Evolutionary conservation across 2,113 vertebrate genomes (phyloP), one percentile per base, ranked within the genome.

Genomic region (Phocoena phocoena): DNA sequence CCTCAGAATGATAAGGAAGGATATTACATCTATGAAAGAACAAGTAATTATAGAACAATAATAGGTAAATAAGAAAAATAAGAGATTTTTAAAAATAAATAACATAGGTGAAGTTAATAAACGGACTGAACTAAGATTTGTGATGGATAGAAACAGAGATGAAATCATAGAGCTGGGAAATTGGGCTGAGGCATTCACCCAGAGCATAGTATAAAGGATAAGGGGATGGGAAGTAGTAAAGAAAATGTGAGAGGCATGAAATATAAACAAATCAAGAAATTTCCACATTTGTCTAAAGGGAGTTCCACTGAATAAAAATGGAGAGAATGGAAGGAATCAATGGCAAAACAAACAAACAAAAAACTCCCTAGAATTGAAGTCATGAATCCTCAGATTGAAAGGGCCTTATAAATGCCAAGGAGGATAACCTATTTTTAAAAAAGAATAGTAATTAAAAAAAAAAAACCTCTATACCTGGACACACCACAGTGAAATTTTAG

Each of bases 31-130:
- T 31, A 68, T 84, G 41, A 89, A 89, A 83, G 38, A 47, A 53
- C 11, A 89, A 82, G 5, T 80, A 74, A 50, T 77, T 74, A 73
- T 94, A 17, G 70, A 74, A 90, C 2, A 47, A 81, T 73, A 81
- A 79, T 44, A 90, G 41, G 5, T 44, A 73, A 96, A 81, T 86
- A 31, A 33, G 47, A 90, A 95, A 91, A 86, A 25, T 85, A 84
- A 89, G 50, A 53, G 28, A 65, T 63, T 88, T 81, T 55, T 4
- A 31, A 93, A 89, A 81, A 31, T 76, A 76, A 83, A 33, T 88
- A 90, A 55, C 28, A 55, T 62, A 85, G 14, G 12, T 50, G 8
- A 77, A 90, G 44, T 63, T 65, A 85, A 21, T 67, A 60, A 53
- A 60, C 55, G 10, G 26, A 83, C n/a, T 36, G 4, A 81, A 74